Evolutionary conservation across 1,140 invertebrate species (phyloP), one percentile per base, ranked within the genome.

Genomic region (Pseudoatta argentina): DNA sequence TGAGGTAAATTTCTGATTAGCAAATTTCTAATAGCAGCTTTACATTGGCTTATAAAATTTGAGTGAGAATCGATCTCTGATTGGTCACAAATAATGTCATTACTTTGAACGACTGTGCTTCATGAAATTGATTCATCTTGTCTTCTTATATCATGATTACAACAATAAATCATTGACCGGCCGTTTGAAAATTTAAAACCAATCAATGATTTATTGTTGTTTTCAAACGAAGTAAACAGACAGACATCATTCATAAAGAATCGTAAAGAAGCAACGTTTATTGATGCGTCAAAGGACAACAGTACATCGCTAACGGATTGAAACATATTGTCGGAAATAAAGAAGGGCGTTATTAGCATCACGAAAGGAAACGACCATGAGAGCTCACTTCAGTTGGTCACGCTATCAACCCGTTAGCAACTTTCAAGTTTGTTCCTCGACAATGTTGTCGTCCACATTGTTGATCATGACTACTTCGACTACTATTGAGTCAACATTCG

Each of bases 251-350:
- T 63, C 18, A 18, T 30, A n/a, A 77, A 64, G 18, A 18, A n/a
- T 48, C 59, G 12, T 39, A 5, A 48, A 71, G 6, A 21, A 59
- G 16, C 16, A 21, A 10, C 39, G 14, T 63, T 44, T 12, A 75
- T 48, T 6, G 51, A 18, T 30, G 10, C 16, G 21, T 77, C 57
- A 77, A 44, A 44, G 59, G 39, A 64, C 18, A 64, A 8, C 57
- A n/a, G 34, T 39, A 39, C 6, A 16, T 77, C 7, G 12, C 30
- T 59, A 76, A 30, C 44, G 12, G 24, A 66, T 51, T 66, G 24
- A 78, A 78, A 64, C 34, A 12, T 76, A 76, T 59, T 48, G 75
- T 59, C 75, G 75, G 75, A 78, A 78, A 64, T 78, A 64, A 78
- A 78, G 59, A 78, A 63, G 59, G 18, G 24, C 39, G 39, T 64